Evolutionary conservation across 1,140 invertebrate genomes (phyloP), one percentile per base, ranked within the genome.

Genomic region (Cydia splendana): DNA sequence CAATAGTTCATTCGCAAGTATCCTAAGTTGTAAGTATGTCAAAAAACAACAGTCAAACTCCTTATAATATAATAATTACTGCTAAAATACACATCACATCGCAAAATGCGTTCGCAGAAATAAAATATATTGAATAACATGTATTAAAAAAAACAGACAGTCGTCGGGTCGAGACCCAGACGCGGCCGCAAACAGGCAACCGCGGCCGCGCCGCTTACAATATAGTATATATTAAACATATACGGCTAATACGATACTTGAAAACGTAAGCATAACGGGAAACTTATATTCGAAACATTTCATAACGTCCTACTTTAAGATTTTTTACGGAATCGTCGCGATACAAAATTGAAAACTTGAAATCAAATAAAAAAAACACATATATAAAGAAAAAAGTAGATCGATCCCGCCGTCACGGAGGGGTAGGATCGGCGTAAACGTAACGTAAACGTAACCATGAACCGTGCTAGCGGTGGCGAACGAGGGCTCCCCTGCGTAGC

Each of bases 21-120:
- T 87, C 88, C 90, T 93, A 92, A 88, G 88, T 93, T 91, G 90
- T 93, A 91, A 93, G 91, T 92, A 88, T 93, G 90, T 92, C 91
- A 93, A 93, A 91, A 92, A 93, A 93, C 91, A 93, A 93, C 93
- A 93, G 91, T 93, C 88, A 90, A 94, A 94, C 94, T 94, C 92
- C 94, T 94, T 94, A 94, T 88, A 94, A 91, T 91, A 92, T 91
- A 91, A 92, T 93, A 94, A 95, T 95, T 95, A 96, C 94, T 94
- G 95, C 95, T 96, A 96, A 96, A 96, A 95, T 95, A 96, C 95
- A 96, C 95, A 96, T 96, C 95, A 96, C 95, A 95, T 96, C 95
- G 95, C 95, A 96, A 96, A 95, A 95, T 95, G 95, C 95, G 95
- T 95, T 94, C 95, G 95, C 95, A 95, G 95, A 94, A 95, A 95